Base-by-base conservation (phyloP, 2,797 vertebrate genomes). In the Sebastes kiyomatsui region DNA sequence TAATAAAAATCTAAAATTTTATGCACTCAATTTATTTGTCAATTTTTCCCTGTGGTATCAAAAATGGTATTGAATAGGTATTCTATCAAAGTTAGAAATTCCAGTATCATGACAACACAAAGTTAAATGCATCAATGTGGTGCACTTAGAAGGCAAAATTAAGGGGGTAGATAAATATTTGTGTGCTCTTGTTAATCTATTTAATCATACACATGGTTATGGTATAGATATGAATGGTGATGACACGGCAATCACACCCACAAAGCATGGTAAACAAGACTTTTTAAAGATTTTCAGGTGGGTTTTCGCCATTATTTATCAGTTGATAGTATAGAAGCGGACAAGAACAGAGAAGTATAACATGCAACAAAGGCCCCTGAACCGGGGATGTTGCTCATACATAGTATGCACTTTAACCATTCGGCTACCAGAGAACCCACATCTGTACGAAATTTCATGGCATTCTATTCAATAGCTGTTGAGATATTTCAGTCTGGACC, bases 81-180 rank as follows among this genome's bases (percentile, higher is more conserved):
- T 20, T 49, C 0, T 20, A 49, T 49, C 18, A 20, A 49, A 49
- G 46, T 9, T 49, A 49, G 46, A 49, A 49, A 49, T 49, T 49
- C 46, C 46, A 49, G 18, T 20, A 9, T 46, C 42, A 18, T 46
- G 16, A 18, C 16, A 18, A 46, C 38, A 16, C 42, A 54, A n/a
- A 54, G 16, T 22, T 54, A 22, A 54, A 54, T 22, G 49, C 49
- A n/a, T 54, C 49, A 54, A 54, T 54, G 3, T 54, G 49, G 49
- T 54, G 20, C 49, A 54, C 20, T 54, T 22, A n/a, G 49, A 54
- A 5, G 4, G 49, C 20, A 54, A 54, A 22, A 54, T 22, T 54
- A 0, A 54, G n/a, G n/a, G 20, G n/a, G 0, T 54, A 22, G 4
- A 54, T 54, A 22, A 22, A 22, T 5, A 54, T 0, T 20, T 20